Evolutionary conservation across 2,888 invertebrate species (phyloP).

Genomic region (Brenthis ino): DNA sequence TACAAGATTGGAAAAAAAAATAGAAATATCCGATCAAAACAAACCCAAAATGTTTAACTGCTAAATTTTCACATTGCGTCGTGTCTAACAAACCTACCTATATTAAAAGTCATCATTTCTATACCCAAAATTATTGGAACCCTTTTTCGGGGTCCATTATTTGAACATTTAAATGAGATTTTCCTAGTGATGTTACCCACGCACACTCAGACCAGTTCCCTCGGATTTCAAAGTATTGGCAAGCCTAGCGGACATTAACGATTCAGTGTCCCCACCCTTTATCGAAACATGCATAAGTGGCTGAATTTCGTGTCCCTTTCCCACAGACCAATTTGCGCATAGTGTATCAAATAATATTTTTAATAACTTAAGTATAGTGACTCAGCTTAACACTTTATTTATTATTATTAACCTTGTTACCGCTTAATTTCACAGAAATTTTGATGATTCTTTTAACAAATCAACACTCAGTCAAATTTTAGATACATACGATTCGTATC

Average conservation of each 20-base stretch:
- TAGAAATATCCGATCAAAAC: too few relatives aligned
- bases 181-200: neutral
- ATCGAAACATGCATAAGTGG: slow-evolving; percentile 15
- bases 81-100: too few relatives aligned
- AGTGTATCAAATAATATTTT: neutral
- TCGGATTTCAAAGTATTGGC: slow-evolving; percentile 18
- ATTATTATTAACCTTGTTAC: too few relatives aligned
- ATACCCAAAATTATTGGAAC: too few relatives aligned
- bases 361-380: neutral
- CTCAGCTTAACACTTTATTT: neutral
- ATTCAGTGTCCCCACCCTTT: slow-evolving; percentile 16
- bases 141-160: neutral
- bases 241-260: slow-evolving; percentile 17
- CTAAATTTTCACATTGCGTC: too few relatives aligned
- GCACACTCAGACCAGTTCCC: neutral
- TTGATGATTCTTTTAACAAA: neutral
- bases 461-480: neutral
- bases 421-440: too few relatives aligned
- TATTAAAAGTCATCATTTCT: too few relatives aligned
- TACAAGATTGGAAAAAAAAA: too few relatives aligned
- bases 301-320: slow-evolving; percentile 16
- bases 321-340: slow-evolving; percentile 4
- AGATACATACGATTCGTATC: neutral
- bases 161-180: neutral
- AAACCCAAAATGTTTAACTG: too few relatives aligned